Percentiles rank a stretch among this genome's conserved stretches.
phyloP scores from a whole-genome alignment of 1,140 invertebrate genomes.

The Cherax quadricarinatus region DNA sequence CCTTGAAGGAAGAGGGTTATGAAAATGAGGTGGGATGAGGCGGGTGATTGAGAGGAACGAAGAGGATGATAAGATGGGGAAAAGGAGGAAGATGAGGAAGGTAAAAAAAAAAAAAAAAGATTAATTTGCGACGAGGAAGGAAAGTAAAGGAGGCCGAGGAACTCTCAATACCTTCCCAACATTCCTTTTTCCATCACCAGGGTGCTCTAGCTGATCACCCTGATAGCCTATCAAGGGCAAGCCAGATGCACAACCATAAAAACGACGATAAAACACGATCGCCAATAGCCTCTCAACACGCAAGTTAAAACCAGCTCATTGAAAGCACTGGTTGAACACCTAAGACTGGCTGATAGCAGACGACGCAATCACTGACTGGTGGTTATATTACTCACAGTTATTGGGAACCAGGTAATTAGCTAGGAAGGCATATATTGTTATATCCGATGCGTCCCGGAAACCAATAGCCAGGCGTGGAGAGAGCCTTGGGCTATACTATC shows the following conservation, averaged over 20 bases:
- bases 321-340: background rate
- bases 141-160: background rate
- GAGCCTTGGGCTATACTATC: too few species aligned
- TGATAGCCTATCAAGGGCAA: background rate
- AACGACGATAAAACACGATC: background rate
- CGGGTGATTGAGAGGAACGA: background rate
- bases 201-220: background rate
- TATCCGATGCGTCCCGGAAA: too few species aligned
- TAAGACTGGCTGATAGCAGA: too few species aligned
- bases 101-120: background rate
- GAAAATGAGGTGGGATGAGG: background rate
- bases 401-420: background rate
- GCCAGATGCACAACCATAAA: background rate
- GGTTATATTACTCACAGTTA: background rate
- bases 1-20: background rate
- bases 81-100: background rate
- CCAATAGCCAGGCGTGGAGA: too few species aligned
- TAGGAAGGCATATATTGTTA: too few species aligned
- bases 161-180: background rate
- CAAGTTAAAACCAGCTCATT: background rate
- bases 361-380: background rate
- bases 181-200: background rate
- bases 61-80: background rate
- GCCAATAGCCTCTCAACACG: background rate
- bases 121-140: background rate